These are phyloP conservation scores for Caenorhabditis brenneri DNA, from an alignment of 1,140 invertebrate genomes.

Conservation along the genomic window DNA sequence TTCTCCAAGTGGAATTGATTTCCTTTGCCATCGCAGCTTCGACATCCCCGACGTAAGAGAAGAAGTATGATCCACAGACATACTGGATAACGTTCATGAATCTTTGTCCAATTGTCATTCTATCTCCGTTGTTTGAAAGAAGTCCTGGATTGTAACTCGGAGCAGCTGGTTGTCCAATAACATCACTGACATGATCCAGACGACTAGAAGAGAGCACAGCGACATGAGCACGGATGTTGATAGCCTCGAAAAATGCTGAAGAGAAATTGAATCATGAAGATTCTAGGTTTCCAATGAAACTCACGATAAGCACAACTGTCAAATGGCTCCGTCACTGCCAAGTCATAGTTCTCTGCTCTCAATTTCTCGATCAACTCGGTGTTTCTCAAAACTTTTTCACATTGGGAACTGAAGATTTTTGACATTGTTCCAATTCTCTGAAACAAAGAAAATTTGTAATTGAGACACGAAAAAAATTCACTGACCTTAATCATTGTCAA, in stretches of 20 bases:
- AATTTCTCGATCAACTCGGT: conserved; percentile 1
- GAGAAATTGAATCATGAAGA: neutral
- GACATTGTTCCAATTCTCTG: neutral
- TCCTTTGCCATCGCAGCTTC: neutral
- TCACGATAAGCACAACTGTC: conserved; percentile 32
- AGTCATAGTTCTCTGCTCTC: conserved; percentile 43
- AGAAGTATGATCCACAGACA: conserved; percentile 18
- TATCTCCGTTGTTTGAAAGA: neutral
- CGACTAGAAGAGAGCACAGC: neutral
- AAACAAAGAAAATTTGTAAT: neutral
- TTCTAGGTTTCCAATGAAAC: neutral
- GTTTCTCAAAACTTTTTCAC: neutral
- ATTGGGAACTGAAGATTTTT: neutral
- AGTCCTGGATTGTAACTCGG: conserved; percentile 43
- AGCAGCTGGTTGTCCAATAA: conserved; percentile 18
- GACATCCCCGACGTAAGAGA: neutral
- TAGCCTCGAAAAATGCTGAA: conserved; percentile 26
- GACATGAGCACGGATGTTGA: conserved; percentile 23
- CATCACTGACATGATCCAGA: neutral
- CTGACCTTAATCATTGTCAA: neutral
- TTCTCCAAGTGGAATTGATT: neutral
- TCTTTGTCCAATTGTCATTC: neutral
- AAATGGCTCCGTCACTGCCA: conserved; percentile 34
- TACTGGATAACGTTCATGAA: conserved; percentile 18
- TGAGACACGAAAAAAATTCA: neutral